Conservation (phyloP, 2,888 invertebrate species). For the Sinhomidia bicolor region DNA sequence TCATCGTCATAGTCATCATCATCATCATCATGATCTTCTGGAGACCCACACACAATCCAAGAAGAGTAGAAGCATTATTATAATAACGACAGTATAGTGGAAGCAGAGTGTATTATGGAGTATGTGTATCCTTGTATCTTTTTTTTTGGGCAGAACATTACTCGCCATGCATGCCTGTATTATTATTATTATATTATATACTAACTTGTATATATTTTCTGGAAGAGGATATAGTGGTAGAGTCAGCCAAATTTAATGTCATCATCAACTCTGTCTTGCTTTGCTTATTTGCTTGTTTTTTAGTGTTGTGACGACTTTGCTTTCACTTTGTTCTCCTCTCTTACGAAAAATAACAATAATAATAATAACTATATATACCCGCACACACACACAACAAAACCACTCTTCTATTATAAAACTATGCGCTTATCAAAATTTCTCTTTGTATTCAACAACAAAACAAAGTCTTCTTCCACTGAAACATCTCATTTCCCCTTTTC, state of each 20-base stretch:
- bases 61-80: background rate
- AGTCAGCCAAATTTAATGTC: constrained; percentile 74
- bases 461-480: constrained; percentile 68
- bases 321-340: constrained; percentile 68
- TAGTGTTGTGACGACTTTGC: constrained; percentile 69
- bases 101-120: background rate
- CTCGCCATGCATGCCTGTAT: too few relatives aligned
- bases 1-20: constrained; percentile 59
- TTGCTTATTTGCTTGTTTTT: constrained; percentile 54
- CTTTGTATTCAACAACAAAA: constrained; percentile 67
- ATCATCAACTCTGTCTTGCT: constrained; percentile 70
- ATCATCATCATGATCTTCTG: constrained; percentile 37
- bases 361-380: constrained; percentile 21
- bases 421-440: constrained; percentile 64
- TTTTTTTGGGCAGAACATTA: background rate
- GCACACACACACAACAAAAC: background rate
- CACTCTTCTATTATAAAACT: background rate
- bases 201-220: background rate
- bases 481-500: constrained; percentile 73
- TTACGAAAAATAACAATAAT: constrained; percentile 35
- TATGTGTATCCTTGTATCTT: background rate
- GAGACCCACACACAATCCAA: constrained; percentile 20
- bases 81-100: constrained; percentile 36
- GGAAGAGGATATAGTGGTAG: constrained; percentile 27
- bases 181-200: too few relatives aligned